A percentile compares a stretch with the other conserved stretches of the same genome.
These are phyloP conservation scores for Ectemnius cavifrons DNA, from an alignment of 2,888 invertebrate genomes.

Conservation along the genomic window DNA sequence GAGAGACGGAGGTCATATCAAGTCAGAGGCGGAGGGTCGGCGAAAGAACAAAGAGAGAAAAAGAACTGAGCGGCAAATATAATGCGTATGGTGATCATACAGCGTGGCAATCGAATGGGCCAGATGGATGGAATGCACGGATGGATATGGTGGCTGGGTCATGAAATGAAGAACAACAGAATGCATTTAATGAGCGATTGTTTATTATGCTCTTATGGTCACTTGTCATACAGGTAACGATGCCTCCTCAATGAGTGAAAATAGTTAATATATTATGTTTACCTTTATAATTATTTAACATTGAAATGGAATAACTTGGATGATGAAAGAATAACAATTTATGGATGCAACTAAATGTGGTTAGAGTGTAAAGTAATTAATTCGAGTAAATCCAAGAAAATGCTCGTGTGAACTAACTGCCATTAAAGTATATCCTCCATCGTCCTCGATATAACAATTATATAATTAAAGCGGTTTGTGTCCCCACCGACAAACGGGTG, in stretches of 20 bases:
- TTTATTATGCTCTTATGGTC: slow-evolving; percentile 79
- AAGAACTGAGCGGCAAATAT: neutral
- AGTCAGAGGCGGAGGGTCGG: slow-evolving; percentile 1
- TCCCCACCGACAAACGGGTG: too few relatives aligned
- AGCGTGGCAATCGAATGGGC: slow-evolving; percentile 57
- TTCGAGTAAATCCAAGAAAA: slow-evolving; percentile 65
- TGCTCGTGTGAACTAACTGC: slow-evolving; percentile 50
- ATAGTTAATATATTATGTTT: slow-evolving; percentile 78
- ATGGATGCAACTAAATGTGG: slow-evolving; percentile 76
- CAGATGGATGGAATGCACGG: slow-evolving; percentile 56
- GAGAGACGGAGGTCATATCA: slow-evolving; percentile 12
- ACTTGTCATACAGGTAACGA: slow-evolving; percentile 79
- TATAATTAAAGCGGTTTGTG: too few relatives aligned
- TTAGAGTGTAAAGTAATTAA: slow-evolving; percentile 75
- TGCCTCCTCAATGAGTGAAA: slow-evolving; percentile 78
- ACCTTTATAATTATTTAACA: slow-evolving; percentile 76
- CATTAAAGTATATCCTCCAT: slow-evolving; percentile 23
- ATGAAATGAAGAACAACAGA: slow-evolving; percentile 79
- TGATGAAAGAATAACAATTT: slow-evolving; percentile 78
- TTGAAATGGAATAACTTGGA: slow-evolving; percentile 76
- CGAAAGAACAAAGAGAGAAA: neutral
- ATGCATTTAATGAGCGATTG: slow-evolving; percentile 79
- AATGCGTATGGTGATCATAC: slow-evolving; percentile 60
- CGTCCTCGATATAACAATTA: too few relatives aligned
- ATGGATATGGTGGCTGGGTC: slow-evolving; percentile 72